A percentile compares a stretch with the other conserved stretches of the same genome.
Evolutionary conservation across 2,888 invertebrate genomes (phyloP).

Genomic region (Protula sp.): DNA sequence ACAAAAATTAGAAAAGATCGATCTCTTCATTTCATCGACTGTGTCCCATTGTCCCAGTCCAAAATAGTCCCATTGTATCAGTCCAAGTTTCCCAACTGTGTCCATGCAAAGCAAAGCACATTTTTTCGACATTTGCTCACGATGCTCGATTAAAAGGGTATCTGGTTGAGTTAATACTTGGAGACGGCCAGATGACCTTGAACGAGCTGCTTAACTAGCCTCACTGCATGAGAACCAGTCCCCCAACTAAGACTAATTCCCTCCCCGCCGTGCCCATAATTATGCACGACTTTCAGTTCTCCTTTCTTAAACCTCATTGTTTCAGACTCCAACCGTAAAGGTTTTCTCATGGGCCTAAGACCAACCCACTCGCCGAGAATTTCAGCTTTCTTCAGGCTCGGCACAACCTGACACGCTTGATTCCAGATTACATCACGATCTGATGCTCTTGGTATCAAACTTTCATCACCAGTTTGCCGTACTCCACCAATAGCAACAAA

Average conservation of each 20-base stretch:
- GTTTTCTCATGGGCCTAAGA: conserved; percentile 69
- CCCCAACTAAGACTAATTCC: conserved; percentile 87
- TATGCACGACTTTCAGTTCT: conserved; percentile 66
- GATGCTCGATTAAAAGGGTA: too few species aligned
- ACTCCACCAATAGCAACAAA: conserved; percentile 78
- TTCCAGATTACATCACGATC: conserved; percentile 74
- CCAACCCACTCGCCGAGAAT: conserved; percentile 63
- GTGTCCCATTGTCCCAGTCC: too few species aligned
- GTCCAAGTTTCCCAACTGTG: too few species aligned
- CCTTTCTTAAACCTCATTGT: conserved; percentile 2
- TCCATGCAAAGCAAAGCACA: too few species aligned
- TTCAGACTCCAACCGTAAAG: conserved; percentile 51
- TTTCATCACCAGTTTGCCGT: conserved; percentile 75
- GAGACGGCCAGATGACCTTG: too few species aligned
- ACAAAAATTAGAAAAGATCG: too few species aligned
- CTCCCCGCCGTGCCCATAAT: conserved; percentile 93
- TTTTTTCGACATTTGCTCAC: too few species aligned
- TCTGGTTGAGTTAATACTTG: too few species aligned
- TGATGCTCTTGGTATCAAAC: conserved; percentile 63
- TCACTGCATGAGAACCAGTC: conserved; percentile 71
- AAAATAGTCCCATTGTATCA: too few species aligned
- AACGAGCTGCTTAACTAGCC: conserved; percentile 60
- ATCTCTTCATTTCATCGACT: too few species aligned
- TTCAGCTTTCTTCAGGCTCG: conserved; percentile 56
- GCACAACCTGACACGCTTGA: conserved; percentile 71